These are phyloP conservation scores for Caradrina kadenii DNA, from an alignment of 2,888 invertebrate species.

Conservation along the genomic window DNA sequence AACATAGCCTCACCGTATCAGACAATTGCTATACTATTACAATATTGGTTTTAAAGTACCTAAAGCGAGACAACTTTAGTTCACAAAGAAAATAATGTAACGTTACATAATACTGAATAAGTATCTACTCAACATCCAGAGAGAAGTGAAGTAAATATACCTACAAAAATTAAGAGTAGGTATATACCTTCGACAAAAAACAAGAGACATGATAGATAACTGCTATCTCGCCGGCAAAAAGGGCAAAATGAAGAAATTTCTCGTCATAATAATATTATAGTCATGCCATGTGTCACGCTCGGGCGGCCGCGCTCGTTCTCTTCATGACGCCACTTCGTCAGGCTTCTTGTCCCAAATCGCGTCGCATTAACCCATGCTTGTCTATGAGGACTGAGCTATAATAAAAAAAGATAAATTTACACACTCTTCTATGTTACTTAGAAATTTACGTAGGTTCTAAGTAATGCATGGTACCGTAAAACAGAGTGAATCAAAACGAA, in stretches of 20 bases:
- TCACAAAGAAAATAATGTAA: too few species aligned
- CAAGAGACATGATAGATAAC: constrained; percentile 77
- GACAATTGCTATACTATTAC: neutral
- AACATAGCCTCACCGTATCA: too few species aligned
- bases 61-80: neutral
- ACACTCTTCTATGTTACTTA: constrained; percentile 2
- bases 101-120: too few species aligned
- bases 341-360: constrained; percentile 75
- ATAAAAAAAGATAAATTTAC: constrained; percentile 29
- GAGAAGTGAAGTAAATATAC: constrained; percentile 14
- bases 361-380: constrained; percentile 75
- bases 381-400: constrained; percentile 57
- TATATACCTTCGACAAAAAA: constrained; percentile 34
- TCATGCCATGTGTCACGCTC: constrained; percentile 79
- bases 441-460: neutral
- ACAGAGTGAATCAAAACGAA: too few species aligned
- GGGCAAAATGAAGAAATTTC: constrained; percentile 80
- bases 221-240: constrained; percentile 76
- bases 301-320: constrained; percentile 66
- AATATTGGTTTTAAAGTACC: neutral
- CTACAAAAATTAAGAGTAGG: neutral
- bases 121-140: neutral
- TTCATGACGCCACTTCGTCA: constrained; percentile 76
- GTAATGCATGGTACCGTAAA: too few species aligned
- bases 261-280: constrained; percentile 80